Evolutionary conservation across 2,797 vertebrate genomes (phyloP).

Genomic region (Euthynnus affinis): DNA sequence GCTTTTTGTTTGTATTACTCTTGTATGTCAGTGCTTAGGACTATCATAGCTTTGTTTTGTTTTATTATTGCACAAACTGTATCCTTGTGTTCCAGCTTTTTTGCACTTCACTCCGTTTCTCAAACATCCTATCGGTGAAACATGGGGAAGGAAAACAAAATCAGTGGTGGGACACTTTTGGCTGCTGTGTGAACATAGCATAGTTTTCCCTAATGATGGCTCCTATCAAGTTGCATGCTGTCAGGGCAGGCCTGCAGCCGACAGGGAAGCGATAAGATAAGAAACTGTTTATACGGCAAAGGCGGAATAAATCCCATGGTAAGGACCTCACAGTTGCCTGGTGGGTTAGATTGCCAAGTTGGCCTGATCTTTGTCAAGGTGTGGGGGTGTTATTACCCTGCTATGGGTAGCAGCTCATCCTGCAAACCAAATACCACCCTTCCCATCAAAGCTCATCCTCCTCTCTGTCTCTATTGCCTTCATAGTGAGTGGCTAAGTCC

Average conservation of each 20-base stretch:
- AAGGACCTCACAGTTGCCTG: slow-evolving; percentile 42
- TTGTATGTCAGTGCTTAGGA: background rate
- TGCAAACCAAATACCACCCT: slow-evolving; percentile 44
- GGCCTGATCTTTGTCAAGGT: slow-evolving; percentile 50
- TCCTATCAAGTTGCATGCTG: slow-evolving; percentile 45
- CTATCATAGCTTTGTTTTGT: background rate
- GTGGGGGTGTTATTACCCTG: slow-evolving; percentile 33
- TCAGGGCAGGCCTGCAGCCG: slow-evolving; percentile 43
- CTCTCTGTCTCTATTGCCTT: slow-evolving; percentile 22
- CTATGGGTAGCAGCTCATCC: slow-evolving; percentile 28
- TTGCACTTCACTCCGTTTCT: slow-evolving; percentile 7
- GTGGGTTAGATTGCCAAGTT: slow-evolving; percentile 42
- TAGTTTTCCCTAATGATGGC: slow-evolving; percentile 60
- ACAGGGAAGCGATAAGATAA: slow-evolving; percentile 61
- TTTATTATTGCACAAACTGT: background rate
- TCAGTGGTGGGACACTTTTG: slow-evolving; percentile 36
- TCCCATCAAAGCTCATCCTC: slow-evolving; percentile 22
- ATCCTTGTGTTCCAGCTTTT: background rate
- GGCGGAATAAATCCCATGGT: slow-evolving; percentile 50
- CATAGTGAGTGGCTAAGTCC: slow-evolving; percentile 9
- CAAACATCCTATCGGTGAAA: background rate
- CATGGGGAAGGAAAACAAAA: slow-evolving; percentile 33
- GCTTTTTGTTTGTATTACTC: background rate
- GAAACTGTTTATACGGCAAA: slow-evolving; percentile 66
- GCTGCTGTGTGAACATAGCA: slow-evolving; percentile 52